Conservation (phyloP, 2,797 vertebrate genomes). For the Catharus ustulatus region DNA sequence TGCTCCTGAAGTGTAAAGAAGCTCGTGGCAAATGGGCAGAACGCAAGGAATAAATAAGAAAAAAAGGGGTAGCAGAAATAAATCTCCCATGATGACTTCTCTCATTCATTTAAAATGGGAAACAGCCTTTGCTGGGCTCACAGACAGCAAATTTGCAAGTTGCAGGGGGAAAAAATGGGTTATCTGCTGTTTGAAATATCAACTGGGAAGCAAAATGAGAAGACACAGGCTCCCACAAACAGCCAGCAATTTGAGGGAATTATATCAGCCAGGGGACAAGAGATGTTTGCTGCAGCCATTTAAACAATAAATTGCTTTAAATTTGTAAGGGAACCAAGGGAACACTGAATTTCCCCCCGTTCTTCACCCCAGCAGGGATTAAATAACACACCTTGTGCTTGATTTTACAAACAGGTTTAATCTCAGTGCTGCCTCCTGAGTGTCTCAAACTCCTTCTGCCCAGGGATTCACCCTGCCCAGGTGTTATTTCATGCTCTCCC, state of each 20-base stretch:
- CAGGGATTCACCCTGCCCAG: neutral
- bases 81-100: slow-evolving; percentile 58
- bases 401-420: neutral
- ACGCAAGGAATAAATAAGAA: slow-evolving; percentile 69
- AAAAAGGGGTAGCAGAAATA: slow-evolving; percentile 61
- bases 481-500: neutral
- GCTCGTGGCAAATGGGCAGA: slow-evolving; percentile 64
- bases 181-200: slow-evolving; percentile 34
- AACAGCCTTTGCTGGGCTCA: neutral
- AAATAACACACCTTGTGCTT: neutral
- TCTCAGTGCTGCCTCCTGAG: neutral
- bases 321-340: neutral
- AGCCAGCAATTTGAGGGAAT: neutral
- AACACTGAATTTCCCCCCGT: neutral
- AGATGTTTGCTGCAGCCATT: neutral
- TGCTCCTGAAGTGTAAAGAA: slow-evolving; percentile 70
- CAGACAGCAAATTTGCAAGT: slow-evolving; percentile 12
- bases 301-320: slow-evolving; percentile 33
- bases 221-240: neutral
- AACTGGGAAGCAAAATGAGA: slow-evolving; percentile 25
- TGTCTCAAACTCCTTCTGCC: neutral
- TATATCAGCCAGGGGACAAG: neutral
- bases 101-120: slow-evolving; percentile 54
- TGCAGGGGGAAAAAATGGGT: slow-evolving; percentile 8
- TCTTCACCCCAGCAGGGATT: neutral